Percentiles rank a stretch among this genome's conserved stretches.
These are phyloP conservation scores for Phalloptychus januarius DNA, from an alignment of 2,797 vertebrate genomes.

Conservation along the genomic window DNA sequence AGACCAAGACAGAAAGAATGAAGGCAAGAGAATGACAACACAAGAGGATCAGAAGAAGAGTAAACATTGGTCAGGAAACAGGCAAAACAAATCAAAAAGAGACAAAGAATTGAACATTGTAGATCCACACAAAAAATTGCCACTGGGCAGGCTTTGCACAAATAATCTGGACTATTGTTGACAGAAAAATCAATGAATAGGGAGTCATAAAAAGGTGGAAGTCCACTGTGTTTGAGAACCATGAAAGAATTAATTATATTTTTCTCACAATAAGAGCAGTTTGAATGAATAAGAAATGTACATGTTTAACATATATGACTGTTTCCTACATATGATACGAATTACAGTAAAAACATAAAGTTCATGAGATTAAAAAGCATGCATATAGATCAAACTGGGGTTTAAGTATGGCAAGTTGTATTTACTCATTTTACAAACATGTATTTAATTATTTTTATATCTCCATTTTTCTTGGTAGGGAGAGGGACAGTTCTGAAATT, in stretches of 20 bases:
- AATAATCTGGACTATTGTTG: background rate
- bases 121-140: background rate
- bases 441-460: background rate
- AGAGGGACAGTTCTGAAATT: background rate
- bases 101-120: background rate
- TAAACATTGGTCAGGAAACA: background rate
- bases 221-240: background rate
- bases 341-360: background rate
- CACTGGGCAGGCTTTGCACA: background rate
- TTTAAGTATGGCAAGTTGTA: background rate
- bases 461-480: conserved; percentile 19
- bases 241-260: background rate
- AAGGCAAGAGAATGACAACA: background rate
- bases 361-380: background rate
- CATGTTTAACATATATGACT: background rate
- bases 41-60: background rate
- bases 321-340: background rate
- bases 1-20: background rate
- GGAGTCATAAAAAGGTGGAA: background rate
- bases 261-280: background rate
- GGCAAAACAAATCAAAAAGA: background rate
- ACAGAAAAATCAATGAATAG: background rate
- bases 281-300: background rate
- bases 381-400: background rate
- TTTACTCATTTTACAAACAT: background rate